Base-by-base conservation (phyloP, 2,113 vertebrate species). In the Lethenteron reissneri region DNA sequence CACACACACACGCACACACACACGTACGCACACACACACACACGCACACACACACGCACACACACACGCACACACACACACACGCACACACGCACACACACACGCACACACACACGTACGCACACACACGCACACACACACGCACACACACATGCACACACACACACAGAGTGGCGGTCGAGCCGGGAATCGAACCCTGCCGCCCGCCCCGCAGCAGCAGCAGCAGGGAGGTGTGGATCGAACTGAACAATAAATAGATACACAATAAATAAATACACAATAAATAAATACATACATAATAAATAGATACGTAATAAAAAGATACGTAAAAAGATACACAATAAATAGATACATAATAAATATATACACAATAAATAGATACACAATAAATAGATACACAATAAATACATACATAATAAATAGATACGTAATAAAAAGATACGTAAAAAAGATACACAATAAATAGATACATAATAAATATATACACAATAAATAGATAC, bases 1-100 rank as follows among this genome's bases (percentile, higher is more conserved):
- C 25, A 25, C 25, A 25, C 25, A 25, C 25, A 41, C 25, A 41
- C 4, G 21, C 60, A 64, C 60, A 64, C 60, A 64, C 60, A 64
- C 60, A 64, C 60, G 1, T 25, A 2, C 21, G 3, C 3, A 25
- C 21, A 25, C 60, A 62, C 60, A 64, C 60, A 3, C 60, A 64
- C 60, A 64, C 60, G 2, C 3, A 3, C 60, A 64, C 60, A 3
- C 60, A 64, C 2, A 2, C 60, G 3, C 3, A 3, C 60, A 64
- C 60, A 62, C 2, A 62, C 60, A 62, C 60, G n/a, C 60, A 62
- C 60, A 64, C 60, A 64, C 60, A 64, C 60, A 64, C 60, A 64
- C 2, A 64, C 60, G 1, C 60, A 64, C 60, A 64, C 2, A 64
- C 60, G 3, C 60, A 3, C 60, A 64, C 60, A 64, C 60, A 64